phyloP scores from a whole-genome alignment of 1,140 invertebrate genomes.

The Chironomus striatipennis region DNA sequence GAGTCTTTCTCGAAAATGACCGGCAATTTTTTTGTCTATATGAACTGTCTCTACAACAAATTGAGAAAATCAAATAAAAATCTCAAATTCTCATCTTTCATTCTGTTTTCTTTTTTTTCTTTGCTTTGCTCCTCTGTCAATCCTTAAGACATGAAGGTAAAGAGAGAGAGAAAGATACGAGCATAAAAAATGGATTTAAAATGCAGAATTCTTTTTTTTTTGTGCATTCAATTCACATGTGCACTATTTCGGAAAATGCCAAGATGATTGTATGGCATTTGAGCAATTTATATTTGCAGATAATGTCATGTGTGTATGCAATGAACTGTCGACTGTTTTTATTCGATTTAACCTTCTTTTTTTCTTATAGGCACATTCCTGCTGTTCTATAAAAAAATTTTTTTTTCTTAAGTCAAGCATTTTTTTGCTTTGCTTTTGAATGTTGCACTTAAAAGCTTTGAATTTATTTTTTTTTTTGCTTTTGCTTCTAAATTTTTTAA shows the following conservation, averaged over 20 bases:
- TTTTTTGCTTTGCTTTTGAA: too few species aligned
- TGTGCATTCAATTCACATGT: not conserved
- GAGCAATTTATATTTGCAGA: too few species aligned
- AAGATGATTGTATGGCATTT: not conserved
- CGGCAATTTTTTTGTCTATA: too few species aligned
- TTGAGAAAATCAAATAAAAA: conserved; percentile 1
- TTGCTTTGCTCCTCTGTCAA: not conserved
- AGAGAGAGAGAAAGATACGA: not conserved
- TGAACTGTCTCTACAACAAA: not conserved
- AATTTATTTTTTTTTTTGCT: not conserved
- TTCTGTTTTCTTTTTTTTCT: not conserved
- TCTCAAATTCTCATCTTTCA: not conserved
- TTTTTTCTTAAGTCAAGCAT: too few species aligned
- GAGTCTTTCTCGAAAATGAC: too few species aligned
- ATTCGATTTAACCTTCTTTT: too few species aligned
- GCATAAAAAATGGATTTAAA: not conserved
- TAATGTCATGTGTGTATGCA: too few species aligned
- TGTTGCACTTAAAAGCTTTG: too few species aligned
- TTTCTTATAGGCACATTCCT: too few species aligned
- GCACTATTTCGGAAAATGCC: not conserved
- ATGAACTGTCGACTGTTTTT: too few species aligned
- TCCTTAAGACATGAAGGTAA: too few species aligned
- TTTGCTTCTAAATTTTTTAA: not conserved
- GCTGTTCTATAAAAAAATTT: too few species aligned
- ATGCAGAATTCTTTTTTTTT: not conserved